phyloP scores from a whole-genome alignment of 2,888 invertebrate genomes.

The Phortica okadai region DNA sequence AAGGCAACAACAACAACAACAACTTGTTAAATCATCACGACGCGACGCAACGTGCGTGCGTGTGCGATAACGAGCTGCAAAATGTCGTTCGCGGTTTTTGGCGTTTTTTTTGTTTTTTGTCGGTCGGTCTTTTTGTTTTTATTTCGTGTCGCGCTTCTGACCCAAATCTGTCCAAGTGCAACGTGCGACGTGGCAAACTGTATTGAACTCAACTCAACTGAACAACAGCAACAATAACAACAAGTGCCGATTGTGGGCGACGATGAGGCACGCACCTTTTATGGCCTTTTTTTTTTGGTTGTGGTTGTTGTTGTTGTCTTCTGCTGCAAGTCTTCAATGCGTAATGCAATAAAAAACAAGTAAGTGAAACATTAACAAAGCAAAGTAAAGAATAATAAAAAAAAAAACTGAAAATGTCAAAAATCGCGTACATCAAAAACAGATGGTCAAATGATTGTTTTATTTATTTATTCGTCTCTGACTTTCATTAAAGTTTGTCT shows the following conservation, averaged over 20 bases:
- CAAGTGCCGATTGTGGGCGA: slow-evolving; percentile 6
- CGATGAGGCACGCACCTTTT: slow-evolving; percentile 17
- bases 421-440: background rate
- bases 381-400: background rate
- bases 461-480: slow-evolving; percentile 18
- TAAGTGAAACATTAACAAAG: background rate
- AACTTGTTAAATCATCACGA: background rate
- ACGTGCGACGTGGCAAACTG: background rate
- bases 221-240: background rate
- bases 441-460: slow-evolving; percentile 5
- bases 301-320: too few relatives aligned
- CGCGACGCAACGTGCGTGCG: background rate
- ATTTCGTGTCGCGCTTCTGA: slow-evolving; percentile 1
- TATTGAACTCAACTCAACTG: background rate
- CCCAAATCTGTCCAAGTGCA: slow-evolving; percentile 29
- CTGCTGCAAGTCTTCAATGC: background rate
- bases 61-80: background rate
- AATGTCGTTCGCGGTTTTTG: background rate
- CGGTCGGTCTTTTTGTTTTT: background rate
- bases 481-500: slow-evolving; percentile 50
- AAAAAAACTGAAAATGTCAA: background rate
- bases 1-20: background rate
- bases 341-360: background rate
- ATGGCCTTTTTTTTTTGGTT: background rate
- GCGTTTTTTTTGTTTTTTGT: background rate